Base-by-base conservation (phyloP, 2,113 vertebrate genomes). In the Taxidea taxus region DNA sequence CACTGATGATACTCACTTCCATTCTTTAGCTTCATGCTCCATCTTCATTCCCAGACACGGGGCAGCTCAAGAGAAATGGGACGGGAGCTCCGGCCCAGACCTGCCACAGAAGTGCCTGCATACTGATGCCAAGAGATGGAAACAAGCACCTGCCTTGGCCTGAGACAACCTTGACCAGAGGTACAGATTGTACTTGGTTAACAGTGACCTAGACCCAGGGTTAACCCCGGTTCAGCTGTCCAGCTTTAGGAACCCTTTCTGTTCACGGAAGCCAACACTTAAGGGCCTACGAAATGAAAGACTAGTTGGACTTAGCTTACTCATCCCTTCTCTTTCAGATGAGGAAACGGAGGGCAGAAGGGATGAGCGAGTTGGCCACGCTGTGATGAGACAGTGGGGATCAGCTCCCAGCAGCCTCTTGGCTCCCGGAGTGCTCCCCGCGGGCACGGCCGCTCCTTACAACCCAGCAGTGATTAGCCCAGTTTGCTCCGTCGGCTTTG, bases 301-400 rank as follows among this genome's bases (percentile, higher is more conserved):
- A 70, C 39, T 51, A 86, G 25, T 84, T 54, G 54, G 37, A 77
- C 44, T 34, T 81, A 18, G 16, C 78, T 85, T 70, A n/a, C 82
- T 62, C 34, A 8, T 66, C 74, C 27, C n/a, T 97, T 89, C 37
- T 39, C 56, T 92, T 96, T 90, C 88, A 47, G 88, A 27, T n/a
- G 74, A 95, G 42, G 29, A 95, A 72, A 66, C 10, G 3, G 39
- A 66, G 25, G 21, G 62, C 58, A 91, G 51, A 68, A 86, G 62
- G 72, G 27, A 25, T 4, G 18, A 39, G 56, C 47, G 56, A 51
- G 29, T 42, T 37, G 23, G n/a, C 72, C 58, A 58, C 42, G 56
- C 34, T 56, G 6, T 51, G 66, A 83, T 0, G 0, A 91, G 47
- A 77, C 7, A 34, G 49, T 14, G 9, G 29, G 58, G 1, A 58